Conservation (phyloP, 2,113 vertebrate genomes). For the Illadopsis cleaveri region DNA sequence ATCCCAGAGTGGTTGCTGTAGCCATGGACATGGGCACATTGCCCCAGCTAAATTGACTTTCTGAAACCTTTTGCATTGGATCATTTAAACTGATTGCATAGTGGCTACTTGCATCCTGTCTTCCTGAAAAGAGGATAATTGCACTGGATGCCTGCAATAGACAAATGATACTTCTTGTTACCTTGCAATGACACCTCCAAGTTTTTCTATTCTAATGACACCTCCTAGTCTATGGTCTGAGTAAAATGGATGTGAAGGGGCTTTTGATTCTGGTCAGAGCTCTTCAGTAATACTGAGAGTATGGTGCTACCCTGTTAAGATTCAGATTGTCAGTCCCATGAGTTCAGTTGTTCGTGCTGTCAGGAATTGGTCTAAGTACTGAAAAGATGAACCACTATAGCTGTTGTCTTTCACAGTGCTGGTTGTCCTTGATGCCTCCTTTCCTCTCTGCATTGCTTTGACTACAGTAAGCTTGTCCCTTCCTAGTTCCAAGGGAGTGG, state of each 20-base stretch:
- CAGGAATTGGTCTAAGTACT: neutral
- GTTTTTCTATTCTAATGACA: neutral
- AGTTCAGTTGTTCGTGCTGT: neutral
- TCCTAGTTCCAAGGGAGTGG: neutral
- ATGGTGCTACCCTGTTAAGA: neutral
- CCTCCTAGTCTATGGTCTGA: neutral
- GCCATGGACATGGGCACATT: rapidly evolving
- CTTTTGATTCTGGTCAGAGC: neutral
- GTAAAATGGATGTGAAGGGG: neutral
- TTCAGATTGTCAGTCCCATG: neutral
- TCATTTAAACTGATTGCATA: neutral
- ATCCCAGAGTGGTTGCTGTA: neutral
- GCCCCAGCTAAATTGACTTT: neutral
- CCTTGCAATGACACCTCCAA: neutral
- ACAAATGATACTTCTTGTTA: neutral
- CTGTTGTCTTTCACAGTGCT: neutral
- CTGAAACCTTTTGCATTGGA: neutral
- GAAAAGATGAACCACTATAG: neutral
- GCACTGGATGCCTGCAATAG: neutral
- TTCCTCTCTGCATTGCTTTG: neutral
- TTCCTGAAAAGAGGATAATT: neutral
- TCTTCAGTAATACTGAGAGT: neutral
- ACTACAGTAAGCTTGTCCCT: neutral
- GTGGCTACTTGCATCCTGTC: neutral
- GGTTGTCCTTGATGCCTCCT: neutral